Percentiles rank a stretch among this genome's conserved stretches.
phyloP scores from a whole-genome alignment of 2,888 invertebrate genomes.

The Bedellia somnulentella region DNA sequence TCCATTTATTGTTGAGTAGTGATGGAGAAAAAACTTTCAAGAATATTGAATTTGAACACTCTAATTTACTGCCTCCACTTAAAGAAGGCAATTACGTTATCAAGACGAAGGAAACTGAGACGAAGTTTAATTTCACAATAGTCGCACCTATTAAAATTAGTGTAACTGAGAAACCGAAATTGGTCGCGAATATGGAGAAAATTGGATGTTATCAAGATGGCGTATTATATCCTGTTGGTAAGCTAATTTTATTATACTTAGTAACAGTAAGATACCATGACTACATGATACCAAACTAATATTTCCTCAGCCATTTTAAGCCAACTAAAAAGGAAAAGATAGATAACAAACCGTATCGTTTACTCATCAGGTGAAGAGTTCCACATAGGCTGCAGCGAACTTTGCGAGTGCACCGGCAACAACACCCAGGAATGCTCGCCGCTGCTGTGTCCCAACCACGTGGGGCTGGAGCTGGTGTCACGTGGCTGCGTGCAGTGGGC shows the following conservation, averaged over 20 bases:
- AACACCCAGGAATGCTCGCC: constrained; percentile 70
- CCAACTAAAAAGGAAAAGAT: too few relatives aligned
- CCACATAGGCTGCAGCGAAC: constrained; percentile 78
- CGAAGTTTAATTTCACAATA: constrained; percentile 48
- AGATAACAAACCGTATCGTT: too few relatives aligned
- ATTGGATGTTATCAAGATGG: constrained; percentile 37
- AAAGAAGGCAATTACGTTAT: constrained; percentile 44
- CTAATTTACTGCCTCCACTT: constrained; percentile 39
- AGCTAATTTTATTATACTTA: constrained; percentile 13
- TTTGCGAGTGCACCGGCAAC: constrained; percentile 74
- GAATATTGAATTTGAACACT: constrained; percentile 36
- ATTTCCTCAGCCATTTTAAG: too few relatives aligned
- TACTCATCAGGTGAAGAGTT: constrained; percentile 66
- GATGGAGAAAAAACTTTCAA: constrained; percentile 37
- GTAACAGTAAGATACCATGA: neutral
- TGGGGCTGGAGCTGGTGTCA: constrained; percentile 82
- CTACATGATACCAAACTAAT: too few relatives aligned
- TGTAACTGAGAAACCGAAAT: constrained; percentile 14
- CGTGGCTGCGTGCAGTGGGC: constrained; percentile 87
- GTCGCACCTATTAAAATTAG: constrained; percentile 20
- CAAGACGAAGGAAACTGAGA: constrained; percentile 49
- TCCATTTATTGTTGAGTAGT: constrained; percentile 37
- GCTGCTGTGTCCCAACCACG: constrained; percentile 73
- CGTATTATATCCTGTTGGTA: constrained; percentile 38
- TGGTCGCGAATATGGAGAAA: constrained; percentile 17